Evolutionary conservation across 1,140 invertebrate genomes (phyloP).

Genomic region (Pseudoatta argentina): DNA sequence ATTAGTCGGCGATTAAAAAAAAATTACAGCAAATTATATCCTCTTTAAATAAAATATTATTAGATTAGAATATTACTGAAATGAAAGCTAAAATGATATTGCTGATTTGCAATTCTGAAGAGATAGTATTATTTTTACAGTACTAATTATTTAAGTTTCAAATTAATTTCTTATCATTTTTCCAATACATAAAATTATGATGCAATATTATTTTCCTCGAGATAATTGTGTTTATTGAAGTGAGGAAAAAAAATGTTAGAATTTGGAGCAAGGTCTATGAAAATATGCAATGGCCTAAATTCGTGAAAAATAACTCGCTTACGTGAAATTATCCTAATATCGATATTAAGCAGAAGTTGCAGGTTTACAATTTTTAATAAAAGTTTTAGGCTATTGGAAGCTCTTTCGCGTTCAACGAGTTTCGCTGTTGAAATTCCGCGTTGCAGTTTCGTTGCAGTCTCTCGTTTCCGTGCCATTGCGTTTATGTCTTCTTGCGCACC

Average conservation of each 20-base stretch:
- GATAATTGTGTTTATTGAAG: background rate
- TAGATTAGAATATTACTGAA: background rate
- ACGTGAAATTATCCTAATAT: conserved; percentile 8
- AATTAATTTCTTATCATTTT: background rate
- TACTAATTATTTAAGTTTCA: background rate
- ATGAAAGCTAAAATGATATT: background rate
- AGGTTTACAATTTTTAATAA: conserved; percentile 42
- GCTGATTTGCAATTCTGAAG: background rate
- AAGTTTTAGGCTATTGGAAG: conserved; percentile 32
- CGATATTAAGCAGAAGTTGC: conserved; percentile 23
- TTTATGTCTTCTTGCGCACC: conserved; percentile 42
- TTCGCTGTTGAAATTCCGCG: background rate
- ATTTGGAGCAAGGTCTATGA: background rate
- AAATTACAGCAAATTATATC: background rate
- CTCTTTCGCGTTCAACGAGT: conserved; percentile 23
- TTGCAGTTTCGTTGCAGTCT: background rate
- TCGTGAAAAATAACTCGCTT: conserved; percentile 8
- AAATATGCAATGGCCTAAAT: background rate
- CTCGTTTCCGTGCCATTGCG: conserved; percentile 51
- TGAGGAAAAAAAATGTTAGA: background rate
- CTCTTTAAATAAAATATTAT: background rate
- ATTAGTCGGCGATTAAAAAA: background rate
- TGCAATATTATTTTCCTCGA: background rate
- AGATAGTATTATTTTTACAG: background rate
- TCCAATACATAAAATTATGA: background rate